Conservation (phyloP, 2,797 vertebrate genomes). For the Alauda arvensis region DNA sequence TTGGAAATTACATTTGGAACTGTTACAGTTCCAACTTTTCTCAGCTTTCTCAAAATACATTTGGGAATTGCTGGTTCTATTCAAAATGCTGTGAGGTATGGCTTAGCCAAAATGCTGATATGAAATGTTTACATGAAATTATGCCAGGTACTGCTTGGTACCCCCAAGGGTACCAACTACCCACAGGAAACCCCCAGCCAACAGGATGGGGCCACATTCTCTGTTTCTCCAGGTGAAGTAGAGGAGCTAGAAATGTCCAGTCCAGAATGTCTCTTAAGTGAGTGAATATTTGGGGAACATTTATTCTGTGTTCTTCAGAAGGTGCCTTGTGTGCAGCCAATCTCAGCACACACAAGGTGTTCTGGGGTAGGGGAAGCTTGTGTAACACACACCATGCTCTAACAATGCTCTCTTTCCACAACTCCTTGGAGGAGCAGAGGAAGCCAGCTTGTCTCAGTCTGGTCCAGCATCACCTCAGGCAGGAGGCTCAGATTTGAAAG, state of each 20-base stretch:
- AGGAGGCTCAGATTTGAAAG: not conserved
- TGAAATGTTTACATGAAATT: not conserved
- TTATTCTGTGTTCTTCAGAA: not conserved
- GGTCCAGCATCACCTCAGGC: not conserved
- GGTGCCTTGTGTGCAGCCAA: fast-evolving
- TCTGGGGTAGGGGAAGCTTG: not conserved
- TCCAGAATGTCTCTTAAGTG: not conserved
- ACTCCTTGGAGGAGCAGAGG: not conserved
- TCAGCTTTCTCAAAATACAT: not conserved
- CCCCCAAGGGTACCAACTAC: no score
- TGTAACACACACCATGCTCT: not conserved
- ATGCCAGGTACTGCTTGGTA: not conserved
- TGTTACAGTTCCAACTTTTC: not conserved
- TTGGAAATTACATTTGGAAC: not conserved
- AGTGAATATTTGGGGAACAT: not conserved
- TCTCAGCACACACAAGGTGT: not conserved
- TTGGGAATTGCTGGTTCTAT: not conserved
- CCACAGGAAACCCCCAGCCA: not conserved
- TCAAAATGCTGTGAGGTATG: not conserved
- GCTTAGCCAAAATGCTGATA: not conserved
- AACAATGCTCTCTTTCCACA: not conserved
- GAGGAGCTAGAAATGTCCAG: not conserved
- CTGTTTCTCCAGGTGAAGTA: not conserved
- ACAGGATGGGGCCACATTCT: fast-evolving
- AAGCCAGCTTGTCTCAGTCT: not conserved